Percentiles rank a stretch among this genome's conserved stretches.
Conservation (phyloP, 1,140 invertebrate species). For the Mycetomoellerius zeteki region DNA sequence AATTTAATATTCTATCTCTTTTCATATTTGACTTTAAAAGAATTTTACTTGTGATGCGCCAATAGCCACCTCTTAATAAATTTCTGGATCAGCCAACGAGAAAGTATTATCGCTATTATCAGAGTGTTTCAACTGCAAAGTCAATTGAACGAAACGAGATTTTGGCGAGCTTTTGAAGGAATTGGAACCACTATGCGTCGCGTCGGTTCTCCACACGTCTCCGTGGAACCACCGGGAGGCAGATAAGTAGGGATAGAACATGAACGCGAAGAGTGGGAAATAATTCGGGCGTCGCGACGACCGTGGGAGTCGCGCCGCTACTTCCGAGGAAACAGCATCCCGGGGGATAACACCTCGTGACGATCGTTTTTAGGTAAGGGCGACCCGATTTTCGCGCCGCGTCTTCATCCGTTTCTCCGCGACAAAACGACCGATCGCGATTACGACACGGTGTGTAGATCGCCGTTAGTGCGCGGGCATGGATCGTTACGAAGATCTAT, state of each 20-base stretch:
- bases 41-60: too few relatives aligned
- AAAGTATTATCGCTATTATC: too few relatives aligned
- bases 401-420: neutral
- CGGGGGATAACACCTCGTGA: conserved; percentile 78
- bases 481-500: neutral
- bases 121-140: too few relatives aligned
- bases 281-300: conserved; percentile 76
- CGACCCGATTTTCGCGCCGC: conserved; percentile 55
- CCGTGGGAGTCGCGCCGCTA: conserved; percentile 83
- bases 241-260: conserved; percentile 64
- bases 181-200: neutral
- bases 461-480: neutral
- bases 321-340: conserved; percentile 83
- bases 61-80: too few relatives aligned
- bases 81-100: too few relatives aligned
- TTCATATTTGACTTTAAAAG: too few relatives aligned
- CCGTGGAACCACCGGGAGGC: conserved; percentile 25
- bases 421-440: neutral
- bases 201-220: neutral
- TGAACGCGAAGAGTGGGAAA: conserved; percentile 69
- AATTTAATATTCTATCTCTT: too few relatives aligned
- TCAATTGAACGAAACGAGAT: neutral
- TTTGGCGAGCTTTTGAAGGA: neutral
- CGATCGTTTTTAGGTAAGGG: conserved; percentile 80
- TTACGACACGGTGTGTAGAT: neutral